Percentiles rank a stretch among this genome's conserved stretches.
phyloP scores from a whole-genome alignment of 2,888 invertebrate genomes.

The Arctia plantaginis region DNA sequence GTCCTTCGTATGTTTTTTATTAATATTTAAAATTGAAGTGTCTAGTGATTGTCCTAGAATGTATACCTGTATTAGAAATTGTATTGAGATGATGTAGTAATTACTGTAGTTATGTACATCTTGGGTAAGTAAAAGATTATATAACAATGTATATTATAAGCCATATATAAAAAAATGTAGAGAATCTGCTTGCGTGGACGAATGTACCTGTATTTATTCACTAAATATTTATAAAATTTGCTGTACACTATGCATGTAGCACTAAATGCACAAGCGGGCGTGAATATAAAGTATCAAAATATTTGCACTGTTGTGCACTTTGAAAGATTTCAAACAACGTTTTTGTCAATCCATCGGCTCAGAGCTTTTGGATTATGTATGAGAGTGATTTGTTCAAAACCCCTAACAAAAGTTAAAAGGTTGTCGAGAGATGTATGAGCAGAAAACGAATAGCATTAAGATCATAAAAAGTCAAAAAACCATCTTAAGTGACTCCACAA shows the following conservation, averaged over 20 bases:
- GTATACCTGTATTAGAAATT: constrained; percentile 36
- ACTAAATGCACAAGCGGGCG: background rate
- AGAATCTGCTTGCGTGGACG: constrained; percentile 29
- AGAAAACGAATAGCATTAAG: no score
- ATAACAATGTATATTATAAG: constrained; percentile 37
- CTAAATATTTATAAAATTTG: constrained; percentile 1
- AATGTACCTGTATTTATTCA: background rate
- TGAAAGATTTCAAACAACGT: background rate
- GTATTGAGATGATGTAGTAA: constrained; percentile 34
- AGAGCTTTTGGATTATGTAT: no score
- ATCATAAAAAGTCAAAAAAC: no score
- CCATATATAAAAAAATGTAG: constrained; percentile 28
- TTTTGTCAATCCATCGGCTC: no score
- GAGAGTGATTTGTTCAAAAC: no score
- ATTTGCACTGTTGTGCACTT: background rate
- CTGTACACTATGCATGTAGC: background rate
- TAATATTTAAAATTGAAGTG: constrained; percentile 22
- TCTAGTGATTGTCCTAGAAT: constrained; percentile 33
- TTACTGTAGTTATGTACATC: constrained; percentile 33
- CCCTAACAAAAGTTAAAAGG: background rate
- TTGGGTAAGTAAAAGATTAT: constrained; percentile 40
- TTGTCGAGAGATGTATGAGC: background rate
- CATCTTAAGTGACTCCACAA: no score
- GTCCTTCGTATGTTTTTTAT: constrained; percentile 30
- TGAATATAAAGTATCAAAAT: background rate